Percentiles rank a stretch among this genome's conserved stretches.
phyloP scores from a whole-genome alignment of 2,113 vertebrate genomes.

The Albula goreensis region DNA sequence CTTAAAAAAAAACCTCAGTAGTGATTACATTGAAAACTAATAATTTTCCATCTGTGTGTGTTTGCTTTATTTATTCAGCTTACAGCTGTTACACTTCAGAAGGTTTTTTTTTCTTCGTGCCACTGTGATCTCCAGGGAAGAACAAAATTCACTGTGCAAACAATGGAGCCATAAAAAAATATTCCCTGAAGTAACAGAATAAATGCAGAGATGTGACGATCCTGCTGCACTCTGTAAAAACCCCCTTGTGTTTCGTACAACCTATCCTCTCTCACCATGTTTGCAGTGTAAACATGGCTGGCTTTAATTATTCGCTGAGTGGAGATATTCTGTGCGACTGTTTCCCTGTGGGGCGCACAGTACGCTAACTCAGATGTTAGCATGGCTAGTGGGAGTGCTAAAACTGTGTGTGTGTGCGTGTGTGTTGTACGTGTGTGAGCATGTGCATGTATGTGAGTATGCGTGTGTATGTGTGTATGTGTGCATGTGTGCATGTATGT shows the following conservation, averaged over 20 bases:
- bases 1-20: not conserved
- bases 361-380: not conserved
- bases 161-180: not conserved
- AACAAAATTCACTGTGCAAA: not conserved
- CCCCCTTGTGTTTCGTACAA: not conserved
- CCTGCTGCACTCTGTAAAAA: not conserved
- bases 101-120: not conserved
- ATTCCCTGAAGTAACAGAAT: not conserved
- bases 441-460: no score
- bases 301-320: not conserved
- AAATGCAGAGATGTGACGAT: not conserved
- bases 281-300: not conserved
- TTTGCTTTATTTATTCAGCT: not conserved
- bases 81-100: not conserved
- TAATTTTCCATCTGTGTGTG: not conserved
- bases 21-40: not conserved
- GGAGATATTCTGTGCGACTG: not conserved
- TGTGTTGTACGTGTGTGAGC: no score
- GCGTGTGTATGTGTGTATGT: no score
- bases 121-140: not conserved
- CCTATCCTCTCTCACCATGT: not conserved
- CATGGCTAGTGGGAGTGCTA: not conserved
- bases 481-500: no score
- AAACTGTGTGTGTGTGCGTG: no score
- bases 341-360: not conserved